A percentile compares a stretch with the other conserved stretches of the same genome.
These are phyloP conservation scores for Apantesis nais DNA, from an alignment of 2,888 invertebrate genomes.

Conservation along the genomic window DNA sequence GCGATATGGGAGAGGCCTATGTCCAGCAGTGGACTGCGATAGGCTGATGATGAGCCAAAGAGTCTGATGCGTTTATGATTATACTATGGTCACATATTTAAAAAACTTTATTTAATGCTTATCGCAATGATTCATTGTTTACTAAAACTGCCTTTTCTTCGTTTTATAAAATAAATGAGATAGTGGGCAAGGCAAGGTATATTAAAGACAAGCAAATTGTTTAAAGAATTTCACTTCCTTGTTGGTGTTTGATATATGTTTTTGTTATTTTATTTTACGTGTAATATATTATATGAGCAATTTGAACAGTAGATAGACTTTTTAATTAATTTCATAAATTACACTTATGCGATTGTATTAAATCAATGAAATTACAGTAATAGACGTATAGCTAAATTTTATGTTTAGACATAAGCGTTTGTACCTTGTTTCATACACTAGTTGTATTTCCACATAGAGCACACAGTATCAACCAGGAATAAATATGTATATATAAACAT, in stretches of 20 bases:
- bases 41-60: neutral
- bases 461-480: neutral
- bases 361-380: too few species aligned
- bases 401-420: neutral
- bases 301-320: neutral
- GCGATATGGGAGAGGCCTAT: too few species aligned
- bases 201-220: neutral
- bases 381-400: neutral
- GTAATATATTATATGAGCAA: neutral
- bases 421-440: neutral
- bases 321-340: neutral
- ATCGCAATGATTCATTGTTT: neutral
- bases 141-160: neutral
- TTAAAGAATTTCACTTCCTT: neutral
- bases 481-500: neutral
- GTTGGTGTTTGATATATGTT: neutral
- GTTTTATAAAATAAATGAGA: neutral
- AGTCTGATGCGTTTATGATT: neutral
- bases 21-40: too few species aligned
- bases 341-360: neutral
- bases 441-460: neutral
- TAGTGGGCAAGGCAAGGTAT: neutral
- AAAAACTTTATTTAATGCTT: neutral
- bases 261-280: neutral
- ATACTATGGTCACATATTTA: neutral